Conservation (phyloP, 30 jellyfish, hydroid and myxozoan species). For the Hydractinia symbiolongicarpus region DNA sequence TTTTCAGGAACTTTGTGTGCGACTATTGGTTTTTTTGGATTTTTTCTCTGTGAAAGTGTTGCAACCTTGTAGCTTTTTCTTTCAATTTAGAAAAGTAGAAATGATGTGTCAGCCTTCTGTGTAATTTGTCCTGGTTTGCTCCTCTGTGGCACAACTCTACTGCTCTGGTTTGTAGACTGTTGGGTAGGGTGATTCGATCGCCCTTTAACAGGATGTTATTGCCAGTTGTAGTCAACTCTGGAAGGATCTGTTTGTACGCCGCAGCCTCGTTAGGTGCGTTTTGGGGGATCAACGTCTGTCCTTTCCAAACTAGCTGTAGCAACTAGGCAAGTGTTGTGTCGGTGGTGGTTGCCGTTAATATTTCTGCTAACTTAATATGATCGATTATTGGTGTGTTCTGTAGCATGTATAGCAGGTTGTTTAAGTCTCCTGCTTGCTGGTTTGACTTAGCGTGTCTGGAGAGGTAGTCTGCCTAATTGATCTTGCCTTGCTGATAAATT, state of each 20-base stretch:
- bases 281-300: too few species aligned
- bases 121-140: constrained; percentile 39
- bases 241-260: background rate
- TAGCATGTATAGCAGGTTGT: too few species aligned
- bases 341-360: background rate
- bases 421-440: background rate
- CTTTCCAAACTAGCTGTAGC: background rate
- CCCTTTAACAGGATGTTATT: constrained; percentile 33
- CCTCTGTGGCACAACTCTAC: constrained; percentile 38
- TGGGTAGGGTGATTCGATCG: constrained; percentile 28
- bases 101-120: constrained; percentile 30
- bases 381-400: too few species aligned
- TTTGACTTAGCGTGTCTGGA: background rate
- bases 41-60: constrained; percentile 23
- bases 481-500: background rate
- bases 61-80: constrained; percentile 26
- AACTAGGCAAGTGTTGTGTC: background rate
- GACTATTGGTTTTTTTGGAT: constrained; percentile 40
- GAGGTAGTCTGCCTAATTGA: background rate
- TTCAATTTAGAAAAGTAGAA: constrained; percentile 44
- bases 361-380: too few species aligned
- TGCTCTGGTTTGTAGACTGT: constrained; percentile 23
- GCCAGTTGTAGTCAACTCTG: constrained; percentile 34
- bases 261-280: too few species aligned
- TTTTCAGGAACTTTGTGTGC: constrained; percentile 9